A percentile compares a stretch with the other conserved stretches of the same genome.
Evolutionary conservation across 2,113 vertebrate species (phyloP).

Genomic region (Chaetura pelagica): DNA sequence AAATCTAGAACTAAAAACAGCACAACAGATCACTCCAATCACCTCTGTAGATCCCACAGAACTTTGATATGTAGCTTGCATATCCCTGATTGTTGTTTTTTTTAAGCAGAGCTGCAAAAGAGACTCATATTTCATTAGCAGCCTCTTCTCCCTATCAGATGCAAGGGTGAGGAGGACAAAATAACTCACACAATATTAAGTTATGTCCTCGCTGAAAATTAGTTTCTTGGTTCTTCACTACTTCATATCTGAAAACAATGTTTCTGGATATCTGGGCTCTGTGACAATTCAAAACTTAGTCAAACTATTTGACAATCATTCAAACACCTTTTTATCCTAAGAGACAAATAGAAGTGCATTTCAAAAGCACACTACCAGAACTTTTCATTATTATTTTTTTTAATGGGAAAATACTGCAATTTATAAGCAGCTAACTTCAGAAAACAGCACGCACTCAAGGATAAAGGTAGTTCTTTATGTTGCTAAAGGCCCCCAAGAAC

Average conservation of each 20-base stretch:
- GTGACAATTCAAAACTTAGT: neutral
- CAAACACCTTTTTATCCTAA: neutral
- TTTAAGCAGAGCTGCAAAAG: neutral
- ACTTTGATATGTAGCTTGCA: neutral
- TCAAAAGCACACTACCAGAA: neutral
- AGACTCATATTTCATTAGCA: neutral
- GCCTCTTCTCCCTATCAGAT: neutral
- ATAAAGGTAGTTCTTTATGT: neutral
- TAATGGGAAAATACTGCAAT: neutral
- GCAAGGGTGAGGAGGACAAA: neutral
- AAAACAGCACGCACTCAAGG: neutral
- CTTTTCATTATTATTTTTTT: neutral
- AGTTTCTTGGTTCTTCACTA: neutral
- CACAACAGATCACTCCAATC: neutral
- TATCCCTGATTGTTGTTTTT: neutral
- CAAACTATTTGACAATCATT: neutral
- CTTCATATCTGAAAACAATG: neutral
- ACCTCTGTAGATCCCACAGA: neutral
- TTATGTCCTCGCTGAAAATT: neutral
- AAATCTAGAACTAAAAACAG: neutral
- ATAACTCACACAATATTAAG: neutral
- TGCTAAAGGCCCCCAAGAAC: neutral
- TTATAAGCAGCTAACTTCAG: neutral
- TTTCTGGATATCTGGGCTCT: neutral
- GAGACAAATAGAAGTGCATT: neutral